A percentile compares a stretch with the other conserved stretches of the same genome.
Conservation (phyloP, 2,113 vertebrate genomes). For the Oryzias javanicus region DNA sequence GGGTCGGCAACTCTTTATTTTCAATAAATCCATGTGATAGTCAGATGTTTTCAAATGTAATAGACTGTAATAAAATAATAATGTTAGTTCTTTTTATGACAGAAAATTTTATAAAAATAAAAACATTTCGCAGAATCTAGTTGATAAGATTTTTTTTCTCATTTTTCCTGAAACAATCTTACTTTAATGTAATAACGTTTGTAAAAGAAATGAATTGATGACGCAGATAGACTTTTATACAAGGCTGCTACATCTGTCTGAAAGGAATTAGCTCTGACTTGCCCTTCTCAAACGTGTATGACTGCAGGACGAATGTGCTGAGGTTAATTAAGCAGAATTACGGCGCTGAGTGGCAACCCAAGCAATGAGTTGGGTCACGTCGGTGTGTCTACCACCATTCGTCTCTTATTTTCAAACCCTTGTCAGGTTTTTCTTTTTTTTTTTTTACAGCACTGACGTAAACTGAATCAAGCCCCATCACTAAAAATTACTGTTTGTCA, state of each 20-base stretch:
- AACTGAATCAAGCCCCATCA: slow-evolving; percentile 46
- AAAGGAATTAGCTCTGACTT: slow-evolving; percentile 3
- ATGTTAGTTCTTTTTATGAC: background rate
- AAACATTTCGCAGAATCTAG: background rate
- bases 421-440: slow-evolving; percentile 51
- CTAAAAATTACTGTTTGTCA: slow-evolving; percentile 44
- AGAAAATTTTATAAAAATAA: background rate
- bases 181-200: slow-evolving; percentile 3
- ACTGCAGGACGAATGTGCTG: slow-evolving; percentile 5
- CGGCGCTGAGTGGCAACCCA: slow-evolving; percentile 26
- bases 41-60: background rate
- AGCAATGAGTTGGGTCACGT: slow-evolving; percentile 44
- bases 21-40: background rate
- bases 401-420: slow-evolving; percentile 19
- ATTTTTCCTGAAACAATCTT: background rate
- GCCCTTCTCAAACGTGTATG: background rate
- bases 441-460: slow-evolving; percentile 20
- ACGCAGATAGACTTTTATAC: background rate
- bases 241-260: background rate
- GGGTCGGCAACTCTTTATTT: background rate
- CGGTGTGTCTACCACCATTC: slow-evolving; percentile 27
- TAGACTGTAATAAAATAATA: background rate
- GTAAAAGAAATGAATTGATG: background rate
- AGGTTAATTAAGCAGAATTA: slow-evolving; percentile 34
- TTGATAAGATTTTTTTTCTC: background rate